Percentiles rank a stretch among this genome's conserved stretches.
Evolutionary conservation across 1,140 invertebrate species (phyloP).

Genomic region (Panonychus citri): DNA sequence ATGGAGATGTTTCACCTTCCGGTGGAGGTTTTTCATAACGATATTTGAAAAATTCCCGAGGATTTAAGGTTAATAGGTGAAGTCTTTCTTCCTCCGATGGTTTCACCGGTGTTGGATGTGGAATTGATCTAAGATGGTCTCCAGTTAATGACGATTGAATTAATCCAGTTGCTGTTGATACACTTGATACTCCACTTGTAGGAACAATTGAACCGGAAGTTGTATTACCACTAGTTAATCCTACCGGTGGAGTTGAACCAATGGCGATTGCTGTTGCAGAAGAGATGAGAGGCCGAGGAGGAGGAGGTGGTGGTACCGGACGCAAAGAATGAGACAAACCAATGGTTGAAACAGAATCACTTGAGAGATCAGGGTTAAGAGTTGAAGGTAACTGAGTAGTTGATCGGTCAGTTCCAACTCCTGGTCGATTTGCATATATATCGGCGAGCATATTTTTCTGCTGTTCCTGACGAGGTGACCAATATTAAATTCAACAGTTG

Average conservation of each 20-base stretch:
- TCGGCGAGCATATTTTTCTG: conserved; percentile 3
- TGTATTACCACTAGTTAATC: conserved; percentile 12
- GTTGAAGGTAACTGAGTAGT: not conserved
- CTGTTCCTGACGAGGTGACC: conserved; percentile 3
- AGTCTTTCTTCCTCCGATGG: conserved; percentile 14
- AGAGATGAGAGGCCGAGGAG: not conserved
- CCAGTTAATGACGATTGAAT: not conserved
- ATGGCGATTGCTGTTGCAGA: not conserved
- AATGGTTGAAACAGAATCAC: not conserved
- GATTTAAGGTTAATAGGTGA: conserved; percentile 13
- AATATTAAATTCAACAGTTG: not conserved
- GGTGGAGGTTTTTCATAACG: conserved; percentile 10
- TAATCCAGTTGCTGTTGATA: not conserved
- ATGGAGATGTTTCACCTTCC: no score
- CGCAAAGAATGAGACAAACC: not conserved
- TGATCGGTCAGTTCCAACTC: not conserved
- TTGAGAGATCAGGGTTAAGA: not conserved
- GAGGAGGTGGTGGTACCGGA: not conserved
- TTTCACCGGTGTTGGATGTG: conserved; percentile 43
- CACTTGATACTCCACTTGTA: not conserved
- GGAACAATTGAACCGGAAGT: conserved; percentile 17
- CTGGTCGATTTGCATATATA: conserved; percentile 5
- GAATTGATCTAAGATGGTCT: conserved; percentile 30
- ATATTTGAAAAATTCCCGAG: conserved; percentile 14
- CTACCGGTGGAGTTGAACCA: not conserved